A percentile compares a stretch with the other conserved stretches of the same genome.
These are phyloP conservation scores for Enteromius thamalakanensis DNA, from an alignment of 2,797 vertebrate species.

Conservation along the genomic window DNA sequence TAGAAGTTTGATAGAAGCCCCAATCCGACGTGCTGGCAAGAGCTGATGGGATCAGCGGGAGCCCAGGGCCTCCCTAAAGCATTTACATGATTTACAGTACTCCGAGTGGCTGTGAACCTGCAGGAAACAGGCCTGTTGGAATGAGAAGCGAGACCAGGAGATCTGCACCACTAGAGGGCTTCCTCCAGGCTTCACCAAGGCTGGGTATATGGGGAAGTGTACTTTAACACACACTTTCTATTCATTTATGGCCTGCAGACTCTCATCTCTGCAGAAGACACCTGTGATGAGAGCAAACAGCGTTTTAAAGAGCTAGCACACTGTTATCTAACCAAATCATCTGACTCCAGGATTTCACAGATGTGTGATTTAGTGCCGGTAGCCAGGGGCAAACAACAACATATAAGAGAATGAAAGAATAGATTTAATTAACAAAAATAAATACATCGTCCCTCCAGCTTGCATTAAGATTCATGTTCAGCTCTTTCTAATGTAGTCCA, in stretches of 20 bases:
- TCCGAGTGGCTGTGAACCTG: constrained; percentile 9
- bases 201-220: background rate
- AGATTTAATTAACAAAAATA: constrained; percentile 20
- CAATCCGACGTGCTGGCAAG: constrained; percentile 5
- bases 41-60: constrained; percentile 25
- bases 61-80: constrained; percentile 9
- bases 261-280: constrained; percentile 7
- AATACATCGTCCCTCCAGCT: background rate
- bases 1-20: constrained; percentile 15
- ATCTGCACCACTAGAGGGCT: constrained; percentile 43
- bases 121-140: constrained; percentile 22
- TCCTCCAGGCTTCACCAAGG: background rate
- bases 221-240: background rate
- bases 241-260: background rate
- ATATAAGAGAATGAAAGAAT: background rate
- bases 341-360: constrained; percentile 9
- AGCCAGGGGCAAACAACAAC: background rate
- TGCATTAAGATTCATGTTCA: constrained; percentile 3
- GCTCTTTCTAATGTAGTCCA: background rate
- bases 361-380: constrained; percentile 11
- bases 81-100: constrained; percentile 4
- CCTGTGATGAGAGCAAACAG: constrained; percentile 14
- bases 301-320: constrained; percentile 7
- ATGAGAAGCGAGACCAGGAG: background rate
- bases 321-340: constrained; percentile 1